Conservation (phyloP, 2,113 vertebrate genomes). For the Solea senegalensis region DNA sequence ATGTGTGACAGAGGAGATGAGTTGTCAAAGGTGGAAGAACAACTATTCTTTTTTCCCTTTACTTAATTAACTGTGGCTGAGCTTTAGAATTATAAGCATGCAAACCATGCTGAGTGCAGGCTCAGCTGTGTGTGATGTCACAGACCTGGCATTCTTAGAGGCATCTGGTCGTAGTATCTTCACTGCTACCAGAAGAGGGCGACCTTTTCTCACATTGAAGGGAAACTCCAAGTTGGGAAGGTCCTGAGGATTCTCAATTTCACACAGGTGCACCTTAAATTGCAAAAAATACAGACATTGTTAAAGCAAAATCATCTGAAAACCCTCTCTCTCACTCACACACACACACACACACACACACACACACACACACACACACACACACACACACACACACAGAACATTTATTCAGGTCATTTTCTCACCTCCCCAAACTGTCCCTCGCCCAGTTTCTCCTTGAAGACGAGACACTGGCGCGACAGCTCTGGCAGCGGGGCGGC, state of each 20-base stretch:
- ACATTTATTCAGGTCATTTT: background rate
- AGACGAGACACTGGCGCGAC: constrained; percentile 87
- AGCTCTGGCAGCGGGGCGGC: constrained; percentile 87
- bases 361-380: no score
- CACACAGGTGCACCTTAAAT: constrained; percentile 90
- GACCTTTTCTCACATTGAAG: constrained; percentile 88
- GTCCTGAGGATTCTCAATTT: constrained; percentile 90
- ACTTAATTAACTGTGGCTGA: no score
- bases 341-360: no score
- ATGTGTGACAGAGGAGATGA: no score
- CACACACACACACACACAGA: no score
- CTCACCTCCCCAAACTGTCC: constrained; percentile 94
- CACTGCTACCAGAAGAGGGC: constrained; percentile 91
- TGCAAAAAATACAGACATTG: background rate
- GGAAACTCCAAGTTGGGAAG: constrained; percentile 87
- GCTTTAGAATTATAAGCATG: no score
- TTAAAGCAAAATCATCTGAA: constrained; percentile 14
- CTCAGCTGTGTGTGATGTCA: background rate
- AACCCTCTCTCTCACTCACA: background rate
- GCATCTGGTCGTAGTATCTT: constrained; percentile 92
- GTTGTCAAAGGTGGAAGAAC: no score
- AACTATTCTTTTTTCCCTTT: no score
- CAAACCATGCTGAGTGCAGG: no score
- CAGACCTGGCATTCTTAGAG: constrained; percentile 92
- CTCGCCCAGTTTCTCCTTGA: constrained; percentile 94